phyloP scores from a whole-genome alignment of 2,888 invertebrate genomes.

The Cosmopolites sordidus region DNA sequence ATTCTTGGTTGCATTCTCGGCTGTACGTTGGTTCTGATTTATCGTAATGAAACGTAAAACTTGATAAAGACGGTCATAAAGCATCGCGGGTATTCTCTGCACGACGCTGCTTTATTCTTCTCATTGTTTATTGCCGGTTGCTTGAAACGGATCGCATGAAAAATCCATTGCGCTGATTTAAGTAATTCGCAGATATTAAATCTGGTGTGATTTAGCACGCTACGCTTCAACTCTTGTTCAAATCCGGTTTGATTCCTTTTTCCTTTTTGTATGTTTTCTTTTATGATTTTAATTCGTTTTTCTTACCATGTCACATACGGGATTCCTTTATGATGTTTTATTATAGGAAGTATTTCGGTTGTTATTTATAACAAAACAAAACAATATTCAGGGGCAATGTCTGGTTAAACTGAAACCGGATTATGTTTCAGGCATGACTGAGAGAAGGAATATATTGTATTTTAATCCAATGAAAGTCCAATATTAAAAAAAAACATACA shows the following conservation, averaged over 20 bases:
- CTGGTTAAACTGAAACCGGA: too few species aligned
- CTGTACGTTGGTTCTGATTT: constrained; percentile 31
- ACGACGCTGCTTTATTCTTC: constrained; percentile 32
- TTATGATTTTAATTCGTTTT: neutral
- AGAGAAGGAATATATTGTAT: too few species aligned
- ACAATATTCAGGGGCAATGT: neutral
- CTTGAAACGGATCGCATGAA: constrained; percentile 12
- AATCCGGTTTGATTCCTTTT: neutral
- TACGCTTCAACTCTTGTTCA: neutral
- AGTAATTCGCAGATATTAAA: constrained; percentile 17
- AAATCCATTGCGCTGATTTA: constrained; percentile 28
- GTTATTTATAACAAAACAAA: neutral
- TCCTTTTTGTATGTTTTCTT: neutral
- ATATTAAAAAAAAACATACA: too few species aligned
- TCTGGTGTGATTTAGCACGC: constrained; percentile 2
- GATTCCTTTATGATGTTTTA: too few species aligned
- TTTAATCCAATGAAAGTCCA: too few species aligned
- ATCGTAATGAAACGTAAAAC: constrained; percentile 38
- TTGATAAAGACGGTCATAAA: constrained; percentile 35
- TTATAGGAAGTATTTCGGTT: too few species aligned
- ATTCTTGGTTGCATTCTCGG: constrained; percentile 20
- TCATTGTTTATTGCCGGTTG: constrained; percentile 32
- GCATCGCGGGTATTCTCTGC: constrained; percentile 33
- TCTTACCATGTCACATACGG: neutral
- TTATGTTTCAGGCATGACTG: too few species aligned